Evolutionary conservation across 2,888 invertebrate species (phyloP), one percentile per base, ranked within the genome.

Genomic region (Eueremaeus valkanovi): DNA sequence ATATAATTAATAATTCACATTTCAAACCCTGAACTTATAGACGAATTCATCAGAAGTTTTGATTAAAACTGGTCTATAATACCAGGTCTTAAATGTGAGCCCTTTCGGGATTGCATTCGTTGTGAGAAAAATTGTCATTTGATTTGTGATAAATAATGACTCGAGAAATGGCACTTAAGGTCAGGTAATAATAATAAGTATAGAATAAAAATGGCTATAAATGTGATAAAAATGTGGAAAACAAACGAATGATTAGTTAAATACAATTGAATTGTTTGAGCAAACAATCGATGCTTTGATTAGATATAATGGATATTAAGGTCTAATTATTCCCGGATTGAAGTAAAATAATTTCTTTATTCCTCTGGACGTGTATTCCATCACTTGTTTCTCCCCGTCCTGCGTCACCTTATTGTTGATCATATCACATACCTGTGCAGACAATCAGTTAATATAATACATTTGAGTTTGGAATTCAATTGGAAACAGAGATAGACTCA

Each of bases 301-400:
- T 66, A 66, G 66, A 33, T 36, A 36, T 66, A 8, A 21, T 21
- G 21, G 21, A 5, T 36, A 27, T 8, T 66, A 36, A 66, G 21
- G 18, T 66, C 21, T 29, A 76, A 40, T 78, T 13, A 77, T 58
- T 3, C 79, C 79, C 3, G 79, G 79, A 76, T 79, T 79, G 61
- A 79, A 79, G 68, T 75, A 79, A 21, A 79, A 76, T n/a, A 75
- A 73, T 40, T 77, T 77, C 9, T 45, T 72, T 77, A 76, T 79
- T 21, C 79, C 79, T n/a, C 76, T 36, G 21, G 72, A 75, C 13
- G 29, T 49, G 29, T 68, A 24, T 73, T 79, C 79, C 21, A 78
- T 76, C 27, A 76, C 76, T 73, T 79, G 79, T 49, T 77, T 76
- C 49, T 78, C 63, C 21, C 78, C 78, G 42, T 66, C 21, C n/a